Evolutionary conservation across 2,113 vertebrate genomes (phyloP).

Genomic region (Sialia sialis): DNA sequence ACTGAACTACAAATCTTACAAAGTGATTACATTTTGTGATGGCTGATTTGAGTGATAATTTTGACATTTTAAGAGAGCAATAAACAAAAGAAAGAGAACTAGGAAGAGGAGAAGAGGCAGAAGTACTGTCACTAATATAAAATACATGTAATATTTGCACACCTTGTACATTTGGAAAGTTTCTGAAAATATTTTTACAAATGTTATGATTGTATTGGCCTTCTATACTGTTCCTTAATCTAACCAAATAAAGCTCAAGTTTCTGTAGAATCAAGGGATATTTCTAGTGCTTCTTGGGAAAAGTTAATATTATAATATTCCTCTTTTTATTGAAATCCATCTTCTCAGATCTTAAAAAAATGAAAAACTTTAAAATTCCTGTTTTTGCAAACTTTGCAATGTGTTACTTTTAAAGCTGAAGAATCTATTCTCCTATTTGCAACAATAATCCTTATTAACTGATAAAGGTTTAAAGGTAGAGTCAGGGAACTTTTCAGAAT

Average conservation of each 20-base stretch:
- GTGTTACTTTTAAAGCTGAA: not conserved
- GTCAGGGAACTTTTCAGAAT: not conserved
- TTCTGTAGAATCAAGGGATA: not conserved
- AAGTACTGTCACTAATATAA: not conserved
- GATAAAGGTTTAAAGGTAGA: not conserved
- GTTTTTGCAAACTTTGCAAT: not conserved
- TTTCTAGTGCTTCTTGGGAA: not conserved
- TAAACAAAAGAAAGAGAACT: not conserved
- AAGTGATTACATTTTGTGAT: not conserved
- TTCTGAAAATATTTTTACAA: not conserved
- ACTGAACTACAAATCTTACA: not conserved
- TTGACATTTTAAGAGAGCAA: not conserved
- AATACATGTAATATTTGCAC: not conserved
- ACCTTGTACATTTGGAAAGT: not conserved
- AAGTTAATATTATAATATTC: not conserved
- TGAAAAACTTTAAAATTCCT: not conserved
- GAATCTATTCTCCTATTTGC: not conserved
- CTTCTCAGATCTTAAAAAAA: not conserved
- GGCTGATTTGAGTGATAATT: not conserved
- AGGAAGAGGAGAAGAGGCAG: not conserved
- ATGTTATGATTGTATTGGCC: fast-evolving
- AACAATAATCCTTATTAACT: not conserved
- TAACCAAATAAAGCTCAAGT: not conserved
- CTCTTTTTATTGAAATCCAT: not conserved
- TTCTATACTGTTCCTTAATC: not conserved